A percentile compares a stretch with the other conserved stretches of the same genome.
Evolutionary conservation across 2,888 invertebrate species (phyloP).

Genomic region (Pachydiplax longipennis): DNA sequence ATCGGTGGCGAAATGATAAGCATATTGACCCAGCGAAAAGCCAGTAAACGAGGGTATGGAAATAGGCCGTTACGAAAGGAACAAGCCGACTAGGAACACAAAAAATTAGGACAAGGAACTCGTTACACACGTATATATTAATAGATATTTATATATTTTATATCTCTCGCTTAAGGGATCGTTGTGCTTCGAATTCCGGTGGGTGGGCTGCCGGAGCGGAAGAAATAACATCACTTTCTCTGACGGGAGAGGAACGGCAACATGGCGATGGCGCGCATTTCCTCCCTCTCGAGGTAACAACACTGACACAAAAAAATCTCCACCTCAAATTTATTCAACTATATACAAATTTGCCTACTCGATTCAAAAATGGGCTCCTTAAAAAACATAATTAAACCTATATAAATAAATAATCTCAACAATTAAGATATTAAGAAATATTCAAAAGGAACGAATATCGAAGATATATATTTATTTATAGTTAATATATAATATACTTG

Average conservation of each 20-base stretch:
- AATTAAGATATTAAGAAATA: slow-evolving; percentile 45
- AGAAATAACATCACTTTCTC: neutral
- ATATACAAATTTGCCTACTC: slow-evolving; percentile 30
- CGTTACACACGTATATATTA: neutral
- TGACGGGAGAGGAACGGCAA: neutral
- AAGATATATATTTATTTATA: slow-evolving; percentile 31
- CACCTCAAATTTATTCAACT: slow-evolving; percentile 14
- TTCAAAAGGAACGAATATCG: slow-evolving; percentile 38
- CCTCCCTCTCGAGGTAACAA: slow-evolving; percentile 30
- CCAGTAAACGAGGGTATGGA: neutral
- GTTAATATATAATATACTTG: slow-evolving; percentile 36
- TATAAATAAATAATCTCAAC: slow-evolving; percentile 42
- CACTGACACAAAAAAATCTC: slow-evolving; percentile 26
- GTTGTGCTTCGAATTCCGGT: slow-evolving; percentile 37
- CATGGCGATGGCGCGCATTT: neutral
- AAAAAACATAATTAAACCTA: slow-evolving; percentile 45
- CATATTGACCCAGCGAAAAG: neutral
- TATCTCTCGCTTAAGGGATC: neutral
- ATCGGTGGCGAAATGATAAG: neutral
- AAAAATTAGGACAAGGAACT: neutral
- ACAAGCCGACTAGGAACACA: slow-evolving; percentile 1
- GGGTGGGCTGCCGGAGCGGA: neutral
- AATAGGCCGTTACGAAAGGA: neutral
- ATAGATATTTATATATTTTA: neutral
- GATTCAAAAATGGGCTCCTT: slow-evolving; percentile 20